Conservation (phyloP, 2,888 invertebrate genomes). For the Callinectes sapidus region DNA sequence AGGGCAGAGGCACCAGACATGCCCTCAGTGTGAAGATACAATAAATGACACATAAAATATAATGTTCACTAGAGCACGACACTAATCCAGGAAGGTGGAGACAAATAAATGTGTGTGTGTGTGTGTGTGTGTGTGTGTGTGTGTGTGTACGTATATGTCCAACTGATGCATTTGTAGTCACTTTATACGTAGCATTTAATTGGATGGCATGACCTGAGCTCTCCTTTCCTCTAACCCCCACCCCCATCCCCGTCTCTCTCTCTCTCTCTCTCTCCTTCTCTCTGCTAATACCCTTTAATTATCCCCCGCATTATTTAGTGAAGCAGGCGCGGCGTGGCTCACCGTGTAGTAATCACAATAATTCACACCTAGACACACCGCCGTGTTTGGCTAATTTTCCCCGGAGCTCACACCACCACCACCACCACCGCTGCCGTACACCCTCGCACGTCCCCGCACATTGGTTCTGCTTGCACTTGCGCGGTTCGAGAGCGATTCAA, state of each 20-base stretch:
- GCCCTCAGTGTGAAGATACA: not conserved
- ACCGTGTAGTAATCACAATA: slow-evolving; percentile 5
- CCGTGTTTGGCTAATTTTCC: not conserved
- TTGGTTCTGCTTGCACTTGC: not conserved
- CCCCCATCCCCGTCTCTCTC: not conserved
- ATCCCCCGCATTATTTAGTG: not conserved
- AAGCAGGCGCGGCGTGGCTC: slow-evolving; percentile 16
- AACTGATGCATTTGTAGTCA: not conserved
- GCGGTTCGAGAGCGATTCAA: not conserved
- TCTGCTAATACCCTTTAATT: not conserved
- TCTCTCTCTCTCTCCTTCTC: not conserved
- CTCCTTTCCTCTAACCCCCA: not conserved
- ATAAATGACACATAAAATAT: not conserved
- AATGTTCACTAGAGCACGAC: not conserved
- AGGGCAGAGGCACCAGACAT: not conserved
- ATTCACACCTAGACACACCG: not conserved
- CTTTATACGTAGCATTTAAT: not conserved
- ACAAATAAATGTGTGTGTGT: not conserved
- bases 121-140: not conserved
- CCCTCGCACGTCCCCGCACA: not conserved
- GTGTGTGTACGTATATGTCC: not conserved
- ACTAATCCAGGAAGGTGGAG: not conserved
- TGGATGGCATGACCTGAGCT: not conserved
- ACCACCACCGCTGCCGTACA: not conserved
- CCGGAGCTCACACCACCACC: not conserved